Percentiles rank a stretch among this genome's conserved stretches.
phyloP scores from a whole-genome alignment of 2,888 invertebrate genomes.

The Pollenia griseotomentosa region DNA sequence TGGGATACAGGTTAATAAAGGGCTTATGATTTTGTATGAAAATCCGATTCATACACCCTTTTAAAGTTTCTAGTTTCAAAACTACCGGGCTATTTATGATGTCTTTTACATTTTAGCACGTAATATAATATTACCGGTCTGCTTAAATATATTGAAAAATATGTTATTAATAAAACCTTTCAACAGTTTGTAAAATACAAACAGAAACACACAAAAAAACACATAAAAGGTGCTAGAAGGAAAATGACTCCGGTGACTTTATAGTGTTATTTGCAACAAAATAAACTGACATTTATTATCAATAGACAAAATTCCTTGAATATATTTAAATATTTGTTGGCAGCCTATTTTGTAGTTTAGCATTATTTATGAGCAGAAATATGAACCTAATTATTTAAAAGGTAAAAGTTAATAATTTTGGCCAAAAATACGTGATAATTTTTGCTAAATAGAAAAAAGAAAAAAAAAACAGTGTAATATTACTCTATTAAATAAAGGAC shows the following conservation, averaged over 20 bases:
- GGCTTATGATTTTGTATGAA: too few relatives aligned
- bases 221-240: neutral
- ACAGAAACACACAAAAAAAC: neutral
- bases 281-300: neutral
- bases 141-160: neutral
- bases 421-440: neutral
- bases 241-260: neutral
- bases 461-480: too few relatives aligned
- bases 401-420: neutral
- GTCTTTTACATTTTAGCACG: neutral
- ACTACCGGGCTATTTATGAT: too few relatives aligned
- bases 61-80: too few relatives aligned
- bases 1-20: too few relatives aligned
- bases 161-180: slow-evolving; percentile 10
- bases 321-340: neutral
- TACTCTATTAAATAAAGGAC: too few relatives aligned
- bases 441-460: neutral
- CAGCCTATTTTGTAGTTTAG: neutral
- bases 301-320: neutral
- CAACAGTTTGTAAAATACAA: neutral
- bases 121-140: slow-evolving; percentile 4
- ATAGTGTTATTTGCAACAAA: neutral
- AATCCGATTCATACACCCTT: too few relatives aligned
- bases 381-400: neutral
- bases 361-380: neutral